Evolutionary conservation across 2,113 vertebrate genomes (phyloP), one percentile per base, ranked within the genome.

Genomic region (Phoenicopterus ruber): DNA sequence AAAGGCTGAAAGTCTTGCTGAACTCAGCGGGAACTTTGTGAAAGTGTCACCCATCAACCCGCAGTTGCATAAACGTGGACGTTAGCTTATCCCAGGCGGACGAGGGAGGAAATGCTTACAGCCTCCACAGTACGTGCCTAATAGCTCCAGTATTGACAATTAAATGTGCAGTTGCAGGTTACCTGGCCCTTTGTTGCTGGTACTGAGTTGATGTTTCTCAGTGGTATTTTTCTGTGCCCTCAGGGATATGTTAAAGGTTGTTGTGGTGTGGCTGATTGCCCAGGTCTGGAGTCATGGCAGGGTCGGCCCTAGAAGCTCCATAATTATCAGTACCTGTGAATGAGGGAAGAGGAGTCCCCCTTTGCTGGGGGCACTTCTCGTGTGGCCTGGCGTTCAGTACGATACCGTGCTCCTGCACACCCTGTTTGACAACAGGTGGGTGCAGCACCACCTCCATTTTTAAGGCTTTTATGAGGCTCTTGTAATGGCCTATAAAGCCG

Each of bases 161-260:
- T 62, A 46, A 61, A 86, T 0, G 6, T 29, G 21, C 52, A 63
- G 17, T 55, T 70, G 61, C 73, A 74, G 34, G 25, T 66, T 87
- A 36, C 26, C 47, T 17, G 54, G 6, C 63, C 73, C 77, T 89
- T 78, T 42, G 57, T 29, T 77, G 65, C 46, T 85, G 62, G 44
- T 38, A 47, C 16, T 4, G 38, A 82, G 62, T 10, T 78, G 32
- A n/a, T 58, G 40, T 49, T 71, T 69, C 61, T 93, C 70, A 72
- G 78, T n/a, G 62, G 47, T 77, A 46, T 31, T 80, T 89, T 85
- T 85, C 11, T 32, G 78, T 87, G 81, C 62, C 71, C 81, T 96
- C 93, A 87, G 95, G 94, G 82, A 82, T 91, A 22, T 52, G 29
- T n/a, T 80, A 62, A 54, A 80, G 34, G 46, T 50, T 65, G 44